Conservation (phyloP, 2,888 invertebrate genomes). For the Aricia artaxerxes region DNA sequence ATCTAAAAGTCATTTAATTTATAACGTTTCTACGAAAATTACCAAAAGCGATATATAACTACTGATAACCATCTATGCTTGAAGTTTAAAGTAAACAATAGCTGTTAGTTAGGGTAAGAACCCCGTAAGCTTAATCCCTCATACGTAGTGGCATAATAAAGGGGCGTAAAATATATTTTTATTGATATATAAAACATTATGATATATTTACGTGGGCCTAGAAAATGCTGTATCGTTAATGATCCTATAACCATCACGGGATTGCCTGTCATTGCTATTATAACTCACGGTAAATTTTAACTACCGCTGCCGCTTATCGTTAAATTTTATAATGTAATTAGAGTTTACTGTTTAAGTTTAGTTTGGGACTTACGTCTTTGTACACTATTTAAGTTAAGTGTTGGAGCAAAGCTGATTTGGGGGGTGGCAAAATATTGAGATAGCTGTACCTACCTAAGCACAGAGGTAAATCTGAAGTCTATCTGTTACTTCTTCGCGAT, state of each 20-base stretch:
- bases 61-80: background rate
- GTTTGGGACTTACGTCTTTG: background rate
- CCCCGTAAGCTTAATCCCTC: conserved; percentile 1
- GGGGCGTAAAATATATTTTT: conserved; percentile 13
- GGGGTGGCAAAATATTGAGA: background rate
- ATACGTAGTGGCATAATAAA: conserved; percentile 4
- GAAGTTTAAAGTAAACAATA: conserved; percentile 3
- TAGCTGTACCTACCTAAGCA: too few species aligned
- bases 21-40: background rate
- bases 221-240: conserved; percentile 27
- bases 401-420: background rate
- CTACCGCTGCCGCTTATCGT: conserved; percentile 27
- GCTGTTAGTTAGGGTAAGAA: background rate
- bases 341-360: background rate
- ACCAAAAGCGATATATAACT: background rate
- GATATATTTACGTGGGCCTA: conserved; percentile 23
- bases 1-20: background rate
- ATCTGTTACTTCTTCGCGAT: too few species aligned
- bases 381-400: background rate
- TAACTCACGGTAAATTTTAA: conserved; percentile 30
- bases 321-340: conserved; percentile 33
- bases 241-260: conserved; percentile 19
- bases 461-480: too few species aligned
- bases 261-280: conserved; percentile 25
- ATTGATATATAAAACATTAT: conserved; percentile 28